A percentile compares a stretch with the other conserved stretches of the same genome.
phyloP scores from a whole-genome alignment of 2,113 vertebrate genomes.

The Sorex araneus region DNA sequence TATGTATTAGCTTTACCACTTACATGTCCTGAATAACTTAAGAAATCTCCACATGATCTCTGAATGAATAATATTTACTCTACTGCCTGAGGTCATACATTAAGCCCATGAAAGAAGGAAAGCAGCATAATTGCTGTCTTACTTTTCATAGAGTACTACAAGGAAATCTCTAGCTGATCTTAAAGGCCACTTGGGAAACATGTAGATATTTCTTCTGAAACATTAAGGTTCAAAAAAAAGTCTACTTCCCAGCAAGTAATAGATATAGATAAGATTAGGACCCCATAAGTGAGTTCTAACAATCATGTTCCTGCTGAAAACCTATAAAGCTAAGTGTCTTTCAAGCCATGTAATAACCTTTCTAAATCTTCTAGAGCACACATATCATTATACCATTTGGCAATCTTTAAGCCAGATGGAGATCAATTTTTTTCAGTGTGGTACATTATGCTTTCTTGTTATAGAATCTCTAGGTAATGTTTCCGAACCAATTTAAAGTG shows the following conservation, averaged over 20 bases:
- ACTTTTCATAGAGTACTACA: slow-evolving; percentile 38
- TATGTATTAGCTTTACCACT: not conserved
- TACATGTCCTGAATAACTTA: not conserved
- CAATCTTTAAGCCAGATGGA: slow-evolving; percentile 73
- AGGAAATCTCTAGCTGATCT: slow-evolving; percentile 25
- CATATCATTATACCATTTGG: slow-evolving; percentile 64
- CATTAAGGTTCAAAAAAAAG: slow-evolving; percentile 67
- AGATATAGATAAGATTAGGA: slow-evolving; percentile 67
- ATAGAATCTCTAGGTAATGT: slow-evolving; percentile 68
- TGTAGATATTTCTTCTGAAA: slow-evolving; percentile 63
- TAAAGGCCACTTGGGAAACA: slow-evolving; percentile 57
- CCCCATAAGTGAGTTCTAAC: slow-evolving; percentile 50
- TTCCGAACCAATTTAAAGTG: slow-evolving; percentile 73
- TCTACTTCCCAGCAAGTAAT: slow-evolving; percentile 39
- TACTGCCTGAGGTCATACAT: not conserved
- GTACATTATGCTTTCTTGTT: slow-evolving; percentile 62
- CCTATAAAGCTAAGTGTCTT: slow-evolving; percentile 69
- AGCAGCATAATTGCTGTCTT: not conserved
- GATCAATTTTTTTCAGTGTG: slow-evolving; percentile 68
- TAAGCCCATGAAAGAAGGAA: slow-evolving; percentile 23
- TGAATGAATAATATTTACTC: slow-evolving; percentile 18
- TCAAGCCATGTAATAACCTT: slow-evolving; percentile 65
- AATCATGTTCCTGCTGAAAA: slow-evolving; percentile 70
- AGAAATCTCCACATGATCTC: not conserved
- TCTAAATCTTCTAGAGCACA: slow-evolving; percentile 65